Evolutionary conservation across 2,113 vertebrate genomes (phyloP).

Genomic region (Alethe diademata): DNA sequence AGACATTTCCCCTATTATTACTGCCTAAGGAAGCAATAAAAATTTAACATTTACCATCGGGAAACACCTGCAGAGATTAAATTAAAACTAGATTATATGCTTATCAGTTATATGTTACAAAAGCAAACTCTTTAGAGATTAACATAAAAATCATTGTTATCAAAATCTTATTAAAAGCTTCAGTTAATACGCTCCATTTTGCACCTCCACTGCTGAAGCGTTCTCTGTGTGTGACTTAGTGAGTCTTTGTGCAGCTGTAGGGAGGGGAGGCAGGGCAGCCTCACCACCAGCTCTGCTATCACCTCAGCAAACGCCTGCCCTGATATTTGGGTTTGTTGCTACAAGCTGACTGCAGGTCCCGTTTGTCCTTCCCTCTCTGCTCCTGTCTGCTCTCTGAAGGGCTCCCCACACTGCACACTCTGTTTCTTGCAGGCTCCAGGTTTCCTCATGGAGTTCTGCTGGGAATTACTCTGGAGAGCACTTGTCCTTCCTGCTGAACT

Average conservation of each 20-base stretch:
- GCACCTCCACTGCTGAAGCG: background rate
- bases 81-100: constrained; percentile 66
- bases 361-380: background rate
- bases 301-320: background rate
- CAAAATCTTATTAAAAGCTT: constrained; percentile 64
- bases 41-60: constrained; percentile 52
- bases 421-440: background rate
- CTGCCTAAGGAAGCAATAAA: constrained; percentile 58
- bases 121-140: constrained; percentile 56
- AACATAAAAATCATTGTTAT: constrained; percentile 38
- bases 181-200: background rate
- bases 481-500: background rate
- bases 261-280: background rate
- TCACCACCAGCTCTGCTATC: background rate
- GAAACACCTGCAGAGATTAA: constrained; percentile 65
- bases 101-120: constrained; percentile 52
- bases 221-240: background rate
- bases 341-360: background rate
- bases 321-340: background rate
- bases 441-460: background rate
- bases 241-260: background rate
- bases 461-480: background rate
- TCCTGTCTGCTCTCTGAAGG: background rate
- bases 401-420: background rate
- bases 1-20: constrained; percentile 26